Evolutionary conservation across 2,113 vertebrate genomes (phyloP), one percentile per base, ranked within the genome.

Genomic region (Cathartes aura): DNA sequence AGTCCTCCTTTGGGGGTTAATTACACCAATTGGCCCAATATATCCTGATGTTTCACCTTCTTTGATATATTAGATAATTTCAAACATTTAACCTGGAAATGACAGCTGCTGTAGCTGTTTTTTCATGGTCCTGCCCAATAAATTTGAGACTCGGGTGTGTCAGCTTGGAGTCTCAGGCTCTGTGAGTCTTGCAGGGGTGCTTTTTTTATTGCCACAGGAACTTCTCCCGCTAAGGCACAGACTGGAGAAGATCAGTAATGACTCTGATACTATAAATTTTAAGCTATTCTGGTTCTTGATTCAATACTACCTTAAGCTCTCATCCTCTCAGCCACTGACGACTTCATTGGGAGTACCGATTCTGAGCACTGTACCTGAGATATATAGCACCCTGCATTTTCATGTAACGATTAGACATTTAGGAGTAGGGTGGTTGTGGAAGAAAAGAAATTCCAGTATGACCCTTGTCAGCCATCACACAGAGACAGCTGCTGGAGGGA

Each of bases 21-120:
- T 95, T 66, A 87, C 19, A 42, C 30, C 15, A 89, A 19, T 81
- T 90, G 82, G 38, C 62, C 62, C 55, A 74, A 76, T 90, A 91
- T 73, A 91, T 86, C 42, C 62, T 50, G 19, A 40, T 82, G 32
- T 95, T 96, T 89, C 81, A 87, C 64, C 30, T 79, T 72, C 52
- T 85, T 91, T 91, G 20, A 14, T 91, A 34, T 86, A 94, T 80
- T 90, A 89, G 53, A 56, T 73, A 1, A 55, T 91, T 94, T 90
- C 45, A 90, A 85, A 85, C 19, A 53, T 88, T 88, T 91, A 94
- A 94, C 82, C 81, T 90, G 86, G 75, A 83, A 89, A 88, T 84
- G 62, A 58, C 71, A 91, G 47, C 42, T 78, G 34, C 73, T 68
- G 14, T 91, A 67, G 42, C 59, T 93, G 32, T 81, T 83, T 56